phyloP scores from a whole-genome alignment of 2,888 invertebrate genomes.

The Leptogaster cylindrica region DNA sequence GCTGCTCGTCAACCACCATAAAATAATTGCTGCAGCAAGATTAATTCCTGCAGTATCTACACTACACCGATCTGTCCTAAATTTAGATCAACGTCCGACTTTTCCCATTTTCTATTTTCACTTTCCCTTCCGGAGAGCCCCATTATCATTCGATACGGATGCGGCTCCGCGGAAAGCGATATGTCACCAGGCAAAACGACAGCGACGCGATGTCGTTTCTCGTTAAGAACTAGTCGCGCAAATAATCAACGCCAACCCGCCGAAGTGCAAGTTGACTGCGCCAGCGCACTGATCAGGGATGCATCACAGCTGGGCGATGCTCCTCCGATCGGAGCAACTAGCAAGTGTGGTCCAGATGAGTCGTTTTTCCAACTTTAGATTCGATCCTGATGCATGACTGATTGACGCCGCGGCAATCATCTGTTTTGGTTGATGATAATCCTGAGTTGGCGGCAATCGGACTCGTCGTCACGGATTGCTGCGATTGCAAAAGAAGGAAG shows the following conservation, averaged over 20 bases:
- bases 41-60: background rate
- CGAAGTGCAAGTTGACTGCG: conserved; percentile 22
- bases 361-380: background rate
- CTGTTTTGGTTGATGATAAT: conserved; percentile 23
- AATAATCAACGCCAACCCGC: conserved; percentile 5
- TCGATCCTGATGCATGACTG: background rate
- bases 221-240: conserved; percentile 15
- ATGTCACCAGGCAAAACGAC: background rate
- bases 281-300: background rate
- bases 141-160: conserved; percentile 30
- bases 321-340: conserved; percentile 2
- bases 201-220: conserved; percentile 10
- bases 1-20: conserved; percentile 6
- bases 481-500: background rate
- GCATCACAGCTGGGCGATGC: background rate
- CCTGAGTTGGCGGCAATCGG: background rate
- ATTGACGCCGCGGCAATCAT: conserved; percentile 13
- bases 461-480: background rate
- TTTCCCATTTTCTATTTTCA: conserved; percentile 16
- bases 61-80: conserved; percentile 2
- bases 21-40: conserved; percentile 19
- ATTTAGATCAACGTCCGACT: conserved; percentile 31
- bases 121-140: conserved; percentile 23
- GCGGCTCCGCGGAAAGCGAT: conserved; percentile 19
- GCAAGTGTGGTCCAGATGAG: conserved; percentile 23